Base-by-base conservation (phyloP, 2,888 invertebrate species). In the Cryptus armator region DNA sequence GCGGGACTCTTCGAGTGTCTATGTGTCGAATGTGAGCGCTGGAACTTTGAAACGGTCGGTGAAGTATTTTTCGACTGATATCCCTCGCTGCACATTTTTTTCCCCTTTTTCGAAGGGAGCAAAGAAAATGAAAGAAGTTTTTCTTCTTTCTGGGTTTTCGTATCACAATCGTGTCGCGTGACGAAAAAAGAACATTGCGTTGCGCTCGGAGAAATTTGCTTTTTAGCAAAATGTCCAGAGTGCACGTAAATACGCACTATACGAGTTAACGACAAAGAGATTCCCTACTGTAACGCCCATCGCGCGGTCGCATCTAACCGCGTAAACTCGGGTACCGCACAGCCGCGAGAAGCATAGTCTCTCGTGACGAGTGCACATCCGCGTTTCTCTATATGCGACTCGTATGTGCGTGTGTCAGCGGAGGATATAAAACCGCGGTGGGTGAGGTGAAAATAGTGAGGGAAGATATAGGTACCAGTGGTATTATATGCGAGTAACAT, bases 351-450 rank as follows among this genome's bases (percentile, higher is more conserved):
- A 1, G 59, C 10, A 24, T 6, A 24, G 14, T 24, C 56, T 3
- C 24, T 24, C 56, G 29, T 48, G 48, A 48, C n/a, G 48, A 48
- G 48, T 48, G 48, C 32, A n/a, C 29, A n/a, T 62, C 62, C 32
- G 32, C 62, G 24, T 6, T 62, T 32, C 29, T n/a, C 62, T 14
- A 32, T 62, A n/a, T 32, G 29, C 29, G 29, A 14, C 62, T 32
- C 32, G 14, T 32, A 56, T 19, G 56, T 7, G 12, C 56, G 56
- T 19, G 56, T 56, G 24, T 56, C 19, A 24, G 6, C 62, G 29
- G 78, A 12, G 70, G 62, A 64, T 64, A 72, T 80, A 53, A 80
- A 80, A 72, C n/a, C 53, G 32, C 62, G 29, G 32, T 62, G 32
- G 32, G 12, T 32, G 62, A 62, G 32, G 62, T 48, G 48, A 48